A percentile compares a stretch with the other conserved stretches of the same genome.
These are phyloP conservation scores for Drosophila emarginata DNA, from an alignment of 2,888 invertebrate species.

Conservation along the genomic window DNA sequence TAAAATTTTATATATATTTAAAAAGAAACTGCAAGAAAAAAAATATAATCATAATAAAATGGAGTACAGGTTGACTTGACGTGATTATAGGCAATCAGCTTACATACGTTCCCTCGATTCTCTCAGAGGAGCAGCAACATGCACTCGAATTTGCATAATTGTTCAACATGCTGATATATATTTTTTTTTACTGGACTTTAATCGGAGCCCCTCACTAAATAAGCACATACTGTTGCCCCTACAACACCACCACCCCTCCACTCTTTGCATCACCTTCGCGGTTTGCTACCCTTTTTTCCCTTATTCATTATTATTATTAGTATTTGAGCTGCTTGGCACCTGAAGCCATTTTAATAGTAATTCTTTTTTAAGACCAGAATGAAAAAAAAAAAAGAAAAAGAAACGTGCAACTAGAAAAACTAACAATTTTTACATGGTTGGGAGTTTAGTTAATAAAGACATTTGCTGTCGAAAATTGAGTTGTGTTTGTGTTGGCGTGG, in stretches of 20 bases:
- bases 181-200: conserved; percentile 64
- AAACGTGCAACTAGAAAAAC: conserved; percentile 30
- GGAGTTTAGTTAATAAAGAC: conserved; percentile 58
- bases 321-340: conserved; percentile 67
- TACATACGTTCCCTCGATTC: conserved; percentile 22
- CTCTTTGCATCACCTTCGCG: conserved; percentile 14
- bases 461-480: conserved; percentile 63
- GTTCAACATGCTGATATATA: conserved; percentile 79
- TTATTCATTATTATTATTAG: conserved; percentile 46
- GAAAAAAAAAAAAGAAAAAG: too few species aligned
- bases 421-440: conserved; percentile 14
- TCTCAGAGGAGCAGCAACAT: conserved; percentile 49
- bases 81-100: conserved; percentile 80
- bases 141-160: conserved; percentile 80
- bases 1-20: conserved; percentile 52
- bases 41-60: conserved; percentile 24
- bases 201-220: conserved; percentile 43
- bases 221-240: conserved; percentile 1
- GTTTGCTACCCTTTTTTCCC: conserved; percentile 19
- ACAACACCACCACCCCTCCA: neutral
- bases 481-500: conserved; percentile 43
- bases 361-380: conserved; percentile 39
- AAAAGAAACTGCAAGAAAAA: conserved; percentile 49
- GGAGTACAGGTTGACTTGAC: conserved; percentile 54
- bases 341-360: conserved; percentile 53